These are phyloP conservation scores for Lytechinus pictus DNA, from an alignment of 35 echinoderm and acorn worm species.

Conservation along the genomic window DNA sequence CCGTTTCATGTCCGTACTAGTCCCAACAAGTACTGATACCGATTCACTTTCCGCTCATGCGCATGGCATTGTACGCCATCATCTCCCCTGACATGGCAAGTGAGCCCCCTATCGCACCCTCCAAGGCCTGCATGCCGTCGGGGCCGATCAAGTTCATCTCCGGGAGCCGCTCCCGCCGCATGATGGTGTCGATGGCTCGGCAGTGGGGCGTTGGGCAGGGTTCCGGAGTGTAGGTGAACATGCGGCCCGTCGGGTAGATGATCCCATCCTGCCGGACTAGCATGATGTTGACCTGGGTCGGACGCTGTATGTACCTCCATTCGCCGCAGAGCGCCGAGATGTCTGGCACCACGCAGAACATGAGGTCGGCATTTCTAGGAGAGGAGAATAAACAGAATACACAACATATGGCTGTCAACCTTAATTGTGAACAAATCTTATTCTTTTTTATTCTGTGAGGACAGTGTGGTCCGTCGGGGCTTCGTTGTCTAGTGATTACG, in stretches of 20 bases:
- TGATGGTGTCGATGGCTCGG: slow-evolving; percentile 43
- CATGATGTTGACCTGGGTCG: slow-evolving; percentile 94
- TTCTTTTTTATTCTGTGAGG: no score
- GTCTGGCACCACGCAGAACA: slow-evolving; percentile 96
- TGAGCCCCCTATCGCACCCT: slow-evolving; percentile 14
- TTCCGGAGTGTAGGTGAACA: slow-evolving; percentile 97
- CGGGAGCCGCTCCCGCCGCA: slow-evolving; percentile 23
- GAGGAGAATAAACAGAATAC: slow-evolving; percentile 21
- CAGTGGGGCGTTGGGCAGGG: slow-evolving; percentile 67
- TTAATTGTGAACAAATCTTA: no score
- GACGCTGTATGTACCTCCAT: slow-evolving; percentile 76
- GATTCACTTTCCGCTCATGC: background rate
- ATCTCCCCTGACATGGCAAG: background rate
- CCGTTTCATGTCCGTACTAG: background rate
- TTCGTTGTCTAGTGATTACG: no score
- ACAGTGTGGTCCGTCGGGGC: no score
- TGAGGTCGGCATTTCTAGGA: slow-evolving; percentile 51
- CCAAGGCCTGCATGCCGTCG: background rate
- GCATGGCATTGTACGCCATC: slow-evolving; percentile 15
- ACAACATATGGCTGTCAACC: slow-evolving; percentile 32
- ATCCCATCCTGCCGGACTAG: slow-evolving; percentile 91
- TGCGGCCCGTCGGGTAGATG: slow-evolving; percentile 95
- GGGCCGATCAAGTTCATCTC: background rate
- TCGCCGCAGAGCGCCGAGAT: slow-evolving; percentile 93
- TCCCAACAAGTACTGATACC: background rate